Evolutionary conservation across 2,113 vertebrate species (phyloP).

Genomic region (Leptocoma aspasia): DNA sequence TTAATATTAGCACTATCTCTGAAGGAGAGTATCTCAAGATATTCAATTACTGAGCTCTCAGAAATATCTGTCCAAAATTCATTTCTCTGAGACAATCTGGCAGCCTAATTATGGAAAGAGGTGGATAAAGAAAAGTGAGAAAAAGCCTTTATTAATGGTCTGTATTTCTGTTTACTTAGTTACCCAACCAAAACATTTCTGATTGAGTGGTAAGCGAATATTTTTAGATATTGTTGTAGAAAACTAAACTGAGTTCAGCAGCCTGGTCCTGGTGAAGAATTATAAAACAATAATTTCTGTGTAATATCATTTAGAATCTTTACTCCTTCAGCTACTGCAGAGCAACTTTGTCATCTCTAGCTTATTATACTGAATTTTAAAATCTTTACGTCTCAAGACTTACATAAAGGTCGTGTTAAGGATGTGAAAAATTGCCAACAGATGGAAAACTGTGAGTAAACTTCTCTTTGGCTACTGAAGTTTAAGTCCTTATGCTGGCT

Average conservation of each 20-base stretch:
- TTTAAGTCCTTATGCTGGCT: neutral
- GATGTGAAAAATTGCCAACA: neutral
- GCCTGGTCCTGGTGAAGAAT: neutral
- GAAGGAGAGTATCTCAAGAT: neutral
- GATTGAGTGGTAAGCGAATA: neutral
- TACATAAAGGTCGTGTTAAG: neutral
- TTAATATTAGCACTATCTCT: neutral
- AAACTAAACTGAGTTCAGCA: neutral
- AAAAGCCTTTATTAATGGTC: neutral
- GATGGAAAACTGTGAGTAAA: neutral
- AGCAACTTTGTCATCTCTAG: neutral
- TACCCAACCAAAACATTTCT: conserved; percentile 43
- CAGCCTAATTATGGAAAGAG: conserved; percentile 36
- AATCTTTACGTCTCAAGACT: neutral
- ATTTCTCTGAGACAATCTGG: conserved; percentile 5
- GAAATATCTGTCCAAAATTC: neutral
- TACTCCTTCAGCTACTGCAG: neutral
- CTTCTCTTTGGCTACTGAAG: neutral
- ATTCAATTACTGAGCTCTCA: neutral
- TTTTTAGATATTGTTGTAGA: neutral
- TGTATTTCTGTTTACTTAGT: conserved; percentile 19
- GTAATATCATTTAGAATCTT: neutral
- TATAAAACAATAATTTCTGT: neutral
- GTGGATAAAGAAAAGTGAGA: neutral
- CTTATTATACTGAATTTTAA: neutral